Evolutionary conservation across 2,888 invertebrate species (phyloP).

Genomic region (Meloe dianella): DNA sequence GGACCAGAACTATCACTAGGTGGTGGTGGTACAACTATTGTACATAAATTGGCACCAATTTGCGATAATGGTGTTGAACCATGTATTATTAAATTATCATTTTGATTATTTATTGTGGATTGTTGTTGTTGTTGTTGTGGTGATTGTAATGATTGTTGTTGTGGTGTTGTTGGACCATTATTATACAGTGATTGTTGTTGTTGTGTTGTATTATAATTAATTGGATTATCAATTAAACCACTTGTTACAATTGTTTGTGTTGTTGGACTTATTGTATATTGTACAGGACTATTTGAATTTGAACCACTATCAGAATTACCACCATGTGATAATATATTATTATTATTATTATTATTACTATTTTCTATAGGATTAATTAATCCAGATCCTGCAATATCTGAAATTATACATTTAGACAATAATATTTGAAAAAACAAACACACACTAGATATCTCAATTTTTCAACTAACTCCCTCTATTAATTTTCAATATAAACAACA

Average conservation of each 20-base stretch:
- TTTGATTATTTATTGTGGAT: conserved; percentile 39
- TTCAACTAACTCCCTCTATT: too few species aligned
- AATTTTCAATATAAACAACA: too few species aligned
- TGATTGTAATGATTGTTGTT: conserved; percentile 35
- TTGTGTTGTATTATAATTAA: conserved; percentile 17
- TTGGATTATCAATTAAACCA: conserved; percentile 4
- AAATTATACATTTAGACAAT: too few species aligned
- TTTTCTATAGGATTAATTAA: conserved; percentile 56
- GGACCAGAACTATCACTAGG: conserved; percentile 64
- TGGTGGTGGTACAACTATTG: conserved; percentile 62
- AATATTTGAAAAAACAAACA: too few species aligned
- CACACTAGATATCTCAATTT: too few species aligned
- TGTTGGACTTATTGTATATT: conserved; percentile 57
- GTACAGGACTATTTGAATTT: conserved; percentile 61
- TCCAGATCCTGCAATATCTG: conserved; percentile 59
- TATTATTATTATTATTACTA: conserved; percentile 60
- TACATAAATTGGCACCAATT: conserved; percentile 77
- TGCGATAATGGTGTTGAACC: conserved; percentile 88
- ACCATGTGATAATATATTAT: conserved; percentile 58
- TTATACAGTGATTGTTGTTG: conserved; percentile 22
- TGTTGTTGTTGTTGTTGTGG: conserved; percentile 48
- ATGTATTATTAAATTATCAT: conserved; percentile 67
- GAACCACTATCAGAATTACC: conserved; percentile 60
- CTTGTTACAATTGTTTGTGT: conserved; percentile 46
- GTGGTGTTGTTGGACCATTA: conserved; percentile 46